Conservation (phyloP, 2,797 vertebrate species). For the Phoebastria nigripes region DNA sequence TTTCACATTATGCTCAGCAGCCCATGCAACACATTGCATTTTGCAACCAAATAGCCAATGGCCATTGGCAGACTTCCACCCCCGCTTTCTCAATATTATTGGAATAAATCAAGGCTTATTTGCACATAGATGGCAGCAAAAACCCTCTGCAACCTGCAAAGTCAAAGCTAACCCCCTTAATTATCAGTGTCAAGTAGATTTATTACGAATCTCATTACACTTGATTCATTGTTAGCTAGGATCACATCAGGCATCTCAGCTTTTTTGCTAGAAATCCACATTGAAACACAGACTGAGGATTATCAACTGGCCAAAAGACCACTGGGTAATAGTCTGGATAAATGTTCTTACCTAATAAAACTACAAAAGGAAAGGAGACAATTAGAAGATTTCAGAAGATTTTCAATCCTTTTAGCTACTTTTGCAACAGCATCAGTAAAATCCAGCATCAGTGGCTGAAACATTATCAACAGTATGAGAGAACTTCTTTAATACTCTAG, state of each 20-base stretch:
- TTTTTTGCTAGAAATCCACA: background rate
- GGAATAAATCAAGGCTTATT: slow-evolving; percentile 17
- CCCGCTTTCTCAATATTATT: background rate
- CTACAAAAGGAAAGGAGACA: background rate
- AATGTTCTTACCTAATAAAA: background rate
- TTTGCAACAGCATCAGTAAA: background rate
- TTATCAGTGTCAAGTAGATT: background rate
- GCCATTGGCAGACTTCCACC: background rate
- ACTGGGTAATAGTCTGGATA: background rate
- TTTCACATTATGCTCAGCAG: slow-evolving; percentile 77
- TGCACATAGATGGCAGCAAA: background rate
- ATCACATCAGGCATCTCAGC: background rate
- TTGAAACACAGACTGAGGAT: background rate
- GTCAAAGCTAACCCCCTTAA: background rate
- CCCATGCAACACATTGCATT: slow-evolving; percentile 66
- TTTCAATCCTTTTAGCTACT: background rate
- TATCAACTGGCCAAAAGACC: background rate
- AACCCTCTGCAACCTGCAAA: background rate
- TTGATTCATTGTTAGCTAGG: background rate
- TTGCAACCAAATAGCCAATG: slow-evolving; percentile 54
- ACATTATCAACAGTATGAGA: background rate
- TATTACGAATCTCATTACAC: background rate
- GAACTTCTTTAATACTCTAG: background rate
- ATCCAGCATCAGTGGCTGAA: background rate
- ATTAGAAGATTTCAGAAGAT: background rate